Conservation (phyloP, 2,113 vertebrate genomes). For the Neofelis nebulosa region DNA sequence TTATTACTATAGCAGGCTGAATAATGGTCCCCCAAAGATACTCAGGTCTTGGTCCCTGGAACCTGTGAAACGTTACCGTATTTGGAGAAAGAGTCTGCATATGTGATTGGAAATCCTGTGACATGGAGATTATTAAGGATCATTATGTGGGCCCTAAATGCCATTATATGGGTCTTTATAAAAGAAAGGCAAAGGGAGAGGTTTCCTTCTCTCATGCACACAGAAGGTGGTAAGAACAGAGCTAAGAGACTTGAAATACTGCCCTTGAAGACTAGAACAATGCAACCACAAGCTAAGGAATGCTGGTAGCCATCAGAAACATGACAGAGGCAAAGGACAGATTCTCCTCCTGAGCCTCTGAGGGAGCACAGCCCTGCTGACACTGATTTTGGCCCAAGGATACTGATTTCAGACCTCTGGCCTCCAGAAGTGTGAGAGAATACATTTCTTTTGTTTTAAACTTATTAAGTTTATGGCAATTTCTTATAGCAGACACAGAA, state of each 20-base stretch:
- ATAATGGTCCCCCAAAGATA: not conserved
- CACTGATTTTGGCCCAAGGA: not conserved
- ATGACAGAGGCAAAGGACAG: not conserved
- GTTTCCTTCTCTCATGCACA: not conserved
- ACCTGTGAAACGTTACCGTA: not conserved
- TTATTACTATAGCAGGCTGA: not conserved
- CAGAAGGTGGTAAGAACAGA: not conserved
- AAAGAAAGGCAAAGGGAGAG: not conserved
- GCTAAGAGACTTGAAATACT: not conserved
- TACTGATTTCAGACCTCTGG: not conserved
- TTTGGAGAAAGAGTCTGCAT: not conserved
- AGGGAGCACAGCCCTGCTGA: not conserved
- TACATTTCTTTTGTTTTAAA: not conserved
- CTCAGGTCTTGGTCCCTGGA: not conserved
- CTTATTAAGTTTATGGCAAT: not conserved
- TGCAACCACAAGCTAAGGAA: not conserved
- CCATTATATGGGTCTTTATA: not conserved
- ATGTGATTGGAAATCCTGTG: not conserved
- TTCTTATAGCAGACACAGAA: slow-evolving; percentile 7
- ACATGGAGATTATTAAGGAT: not conserved
- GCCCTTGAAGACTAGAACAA: not conserved
- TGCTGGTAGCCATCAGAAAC: not conserved
- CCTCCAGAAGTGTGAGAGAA: not conserved
- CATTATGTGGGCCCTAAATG: not conserved
- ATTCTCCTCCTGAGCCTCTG: not conserved